Evolutionary conservation across 2,888 invertebrate species (phyloP).

Genomic region (Alitta virens): DNA sequence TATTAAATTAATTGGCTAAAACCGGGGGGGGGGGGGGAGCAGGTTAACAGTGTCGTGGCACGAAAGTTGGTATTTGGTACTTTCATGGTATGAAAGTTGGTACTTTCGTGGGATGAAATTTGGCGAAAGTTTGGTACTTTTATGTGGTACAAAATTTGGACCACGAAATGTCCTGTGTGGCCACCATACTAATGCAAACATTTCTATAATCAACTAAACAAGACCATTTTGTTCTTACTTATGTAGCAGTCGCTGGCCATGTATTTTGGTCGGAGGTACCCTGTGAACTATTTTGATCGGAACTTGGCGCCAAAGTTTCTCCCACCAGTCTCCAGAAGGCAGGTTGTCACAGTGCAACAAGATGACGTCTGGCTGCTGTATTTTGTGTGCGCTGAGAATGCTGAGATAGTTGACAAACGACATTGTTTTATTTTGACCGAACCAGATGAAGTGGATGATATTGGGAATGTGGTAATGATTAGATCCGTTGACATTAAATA

Average conservation of each 20-base stretch:
- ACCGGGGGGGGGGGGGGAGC: too few species aligned
- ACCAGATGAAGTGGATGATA: slow-evolving; percentile 33
- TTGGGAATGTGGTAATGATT: slow-evolving; percentile 27
- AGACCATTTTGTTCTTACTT: too few species aligned
- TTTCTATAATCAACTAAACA: too few species aligned
- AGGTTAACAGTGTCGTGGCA: too few species aligned
- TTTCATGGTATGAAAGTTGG: too few species aligned
- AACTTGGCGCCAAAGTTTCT: slow-evolving; percentile 19
- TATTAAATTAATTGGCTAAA: too few species aligned
- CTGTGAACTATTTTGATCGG: slow-evolving; percentile 19
- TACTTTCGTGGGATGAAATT: too few species aligned
- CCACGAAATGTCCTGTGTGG: too few species aligned
- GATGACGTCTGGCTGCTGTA: slow-evolving; percentile 30
- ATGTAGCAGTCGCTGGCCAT: slow-evolving; percentile 8
- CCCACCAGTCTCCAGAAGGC: slow-evolving; percentile 32
- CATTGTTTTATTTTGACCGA: slow-evolving; percentile 22
- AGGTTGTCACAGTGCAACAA: slow-evolving; percentile 30
- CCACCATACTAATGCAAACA: too few species aligned
- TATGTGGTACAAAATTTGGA: too few species aligned
- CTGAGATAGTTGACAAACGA: slow-evolving; percentile 31
- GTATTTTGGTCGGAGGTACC: slow-evolving; percentile 15
- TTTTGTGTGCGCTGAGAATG: slow-evolving; percentile 28
- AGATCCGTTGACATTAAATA: slow-evolving; percentile 1
- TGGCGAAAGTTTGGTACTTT: too few species aligned
- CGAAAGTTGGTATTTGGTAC: too few species aligned